A percentile compares a stretch with the other conserved stretches of the same genome.
Evolutionary conservation across 2,113 vertebrate genomes (phyloP).

Genomic region (Plecotus auritus): DNA sequence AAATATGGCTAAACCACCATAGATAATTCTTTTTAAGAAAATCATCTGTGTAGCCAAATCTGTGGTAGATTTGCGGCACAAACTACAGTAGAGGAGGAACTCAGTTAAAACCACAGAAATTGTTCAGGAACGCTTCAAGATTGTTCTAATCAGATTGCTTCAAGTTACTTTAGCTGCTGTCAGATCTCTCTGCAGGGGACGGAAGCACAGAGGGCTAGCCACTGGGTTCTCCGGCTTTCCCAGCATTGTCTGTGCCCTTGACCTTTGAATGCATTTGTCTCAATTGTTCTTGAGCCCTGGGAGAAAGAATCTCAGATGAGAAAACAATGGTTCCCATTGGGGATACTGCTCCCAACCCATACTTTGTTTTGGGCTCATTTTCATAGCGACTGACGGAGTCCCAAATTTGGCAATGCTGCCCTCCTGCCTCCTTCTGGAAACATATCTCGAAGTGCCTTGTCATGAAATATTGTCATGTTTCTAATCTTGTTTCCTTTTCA

Average conservation of each 20-base stretch:
- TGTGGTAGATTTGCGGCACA: slow-evolving; percentile 64
- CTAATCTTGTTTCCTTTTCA: slow-evolving; percentile 38
- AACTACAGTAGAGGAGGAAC: slow-evolving; percentile 48
- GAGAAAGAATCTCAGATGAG: slow-evolving; percentile 59
- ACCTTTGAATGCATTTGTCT: slow-evolving; percentile 62
- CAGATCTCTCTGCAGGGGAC: background rate
- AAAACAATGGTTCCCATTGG: slow-evolving; percentile 43
- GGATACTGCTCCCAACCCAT: background rate
- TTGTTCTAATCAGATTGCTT: slow-evolving; percentile 2
- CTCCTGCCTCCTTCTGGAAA: background rate
- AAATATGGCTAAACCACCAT: slow-evolving; percentile 57
- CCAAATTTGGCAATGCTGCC: background rate
- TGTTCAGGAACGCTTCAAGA: slow-evolving; percentile 20
- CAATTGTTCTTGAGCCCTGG: slow-evolving; percentile 65
- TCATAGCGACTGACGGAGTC: background rate
- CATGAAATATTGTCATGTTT: slow-evolving; percentile 19
- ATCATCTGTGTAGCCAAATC: slow-evolving; percentile 55
- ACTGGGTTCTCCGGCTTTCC: slow-evolving; percentile 26
- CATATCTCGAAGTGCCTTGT: background rate
- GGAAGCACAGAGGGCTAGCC: slow-evolving; percentile 2
- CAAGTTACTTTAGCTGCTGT: background rate
- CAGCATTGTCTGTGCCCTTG: slow-evolving; percentile 62
- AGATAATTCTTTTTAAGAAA: slow-evolving; percentile 71
- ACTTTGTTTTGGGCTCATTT: slow-evolving; percentile 47
- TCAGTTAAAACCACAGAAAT: slow-evolving; percentile 54